phyloP scores from a whole-genome alignment of 2,888 invertebrate species.

The Ellobium chinense region DNA sequence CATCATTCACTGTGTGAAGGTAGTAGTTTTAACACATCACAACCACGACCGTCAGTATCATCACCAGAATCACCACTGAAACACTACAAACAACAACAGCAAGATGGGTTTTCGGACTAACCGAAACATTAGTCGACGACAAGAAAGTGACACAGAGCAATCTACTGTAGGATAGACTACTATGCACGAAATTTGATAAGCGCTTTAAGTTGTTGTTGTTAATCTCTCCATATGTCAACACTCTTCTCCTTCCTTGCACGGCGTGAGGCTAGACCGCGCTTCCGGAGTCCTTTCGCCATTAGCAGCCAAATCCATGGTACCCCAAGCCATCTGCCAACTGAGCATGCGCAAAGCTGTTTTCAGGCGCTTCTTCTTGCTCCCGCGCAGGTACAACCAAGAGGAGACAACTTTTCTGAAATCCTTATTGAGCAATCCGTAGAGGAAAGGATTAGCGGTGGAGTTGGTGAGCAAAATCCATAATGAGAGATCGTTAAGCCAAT shows the following conservation, averaged over 20 bases:
- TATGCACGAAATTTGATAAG: too few relatives aligned
- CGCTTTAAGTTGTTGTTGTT: too few relatives aligned
- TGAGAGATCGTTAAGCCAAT: slow-evolving; percentile 54
- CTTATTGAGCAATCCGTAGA: slow-evolving; percentile 68
- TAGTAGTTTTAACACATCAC: too few relatives aligned
- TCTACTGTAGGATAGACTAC: too few relatives aligned
- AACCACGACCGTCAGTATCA: too few relatives aligned
- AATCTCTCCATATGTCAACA: too few relatives aligned
- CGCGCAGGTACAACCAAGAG: slow-evolving; percentile 54
- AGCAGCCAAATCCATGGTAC: slow-evolving; percentile 14
- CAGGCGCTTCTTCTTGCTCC: slow-evolving; percentile 51
- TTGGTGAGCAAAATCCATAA: slow-evolving; percentile 66
- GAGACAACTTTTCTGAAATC: slow-evolving; percentile 64
- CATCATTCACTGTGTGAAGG: too few relatives aligned
- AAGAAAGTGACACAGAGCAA: too few relatives aligned
- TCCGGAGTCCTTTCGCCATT: slow-evolving; percentile 27
- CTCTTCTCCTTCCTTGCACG: slow-evolving; percentile 42
- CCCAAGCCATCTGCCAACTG: slow-evolving; percentile 53
- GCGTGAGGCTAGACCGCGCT: slow-evolving; percentile 30
- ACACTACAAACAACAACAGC: too few relatives aligned
- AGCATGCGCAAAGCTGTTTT: slow-evolving; percentile 54
- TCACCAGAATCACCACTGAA: too few relatives aligned
- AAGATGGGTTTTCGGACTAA: too few relatives aligned
- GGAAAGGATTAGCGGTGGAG: slow-evolving; percentile 69
- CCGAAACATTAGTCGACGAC: too few relatives aligned